These are phyloP conservation scores for Erpetoichthys calabaricus DNA, from an alignment of 2,797 vertebrate species.

Conservation along the genomic window DNA sequence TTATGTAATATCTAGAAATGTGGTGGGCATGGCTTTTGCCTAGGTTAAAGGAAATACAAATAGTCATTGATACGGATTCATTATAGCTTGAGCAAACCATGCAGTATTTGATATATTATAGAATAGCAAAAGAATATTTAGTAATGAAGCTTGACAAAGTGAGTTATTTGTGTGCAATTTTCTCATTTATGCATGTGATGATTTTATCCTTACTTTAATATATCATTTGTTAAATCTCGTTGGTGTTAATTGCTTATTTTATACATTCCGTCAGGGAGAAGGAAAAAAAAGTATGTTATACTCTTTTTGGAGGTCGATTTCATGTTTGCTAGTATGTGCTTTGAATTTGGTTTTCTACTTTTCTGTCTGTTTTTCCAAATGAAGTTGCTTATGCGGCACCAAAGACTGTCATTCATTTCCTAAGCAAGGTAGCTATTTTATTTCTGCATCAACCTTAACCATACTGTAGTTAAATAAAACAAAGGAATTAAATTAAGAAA, in stretches of 20 bases:
- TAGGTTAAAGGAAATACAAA: constrained; percentile 72
- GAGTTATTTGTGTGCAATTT: constrained; percentile 97
- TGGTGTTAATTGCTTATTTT: constrained; percentile 88
- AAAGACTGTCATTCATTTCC: constrained; percentile 98
- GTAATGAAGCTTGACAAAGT: constrained; percentile 96
- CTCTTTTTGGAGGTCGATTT: constrained; percentile 27
- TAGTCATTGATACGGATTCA: constrained; percentile 67
- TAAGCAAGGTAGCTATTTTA: constrained; percentile 92
- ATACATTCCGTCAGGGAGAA: constrained; percentile 99
- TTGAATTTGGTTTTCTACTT: constrained; percentile 44
- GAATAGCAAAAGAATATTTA: constrained; percentile 53
- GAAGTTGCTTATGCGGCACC: constrained; percentile 98
- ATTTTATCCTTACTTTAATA: constrained; percentile 69
- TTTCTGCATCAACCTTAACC: constrained; percentile 88
- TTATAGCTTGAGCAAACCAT: constrained; percentile 89
- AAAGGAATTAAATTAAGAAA: constrained; percentile 53
- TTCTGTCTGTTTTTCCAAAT: constrained; percentile 52
- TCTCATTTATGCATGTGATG: constrained; percentile 98
- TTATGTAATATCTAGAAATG: constrained; percentile 69
- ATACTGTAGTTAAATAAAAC: constrained; percentile 67
- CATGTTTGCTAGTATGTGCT: constrained; percentile 51
- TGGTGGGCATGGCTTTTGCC: constrained; percentile 80
- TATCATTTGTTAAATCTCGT: constrained; percentile 80
- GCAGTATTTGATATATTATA: constrained; percentile 80
- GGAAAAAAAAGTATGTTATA: constrained; percentile 54